Conservation (phyloP, 92 coral and sea anemone species). For the Phenganax marumi region DNA sequence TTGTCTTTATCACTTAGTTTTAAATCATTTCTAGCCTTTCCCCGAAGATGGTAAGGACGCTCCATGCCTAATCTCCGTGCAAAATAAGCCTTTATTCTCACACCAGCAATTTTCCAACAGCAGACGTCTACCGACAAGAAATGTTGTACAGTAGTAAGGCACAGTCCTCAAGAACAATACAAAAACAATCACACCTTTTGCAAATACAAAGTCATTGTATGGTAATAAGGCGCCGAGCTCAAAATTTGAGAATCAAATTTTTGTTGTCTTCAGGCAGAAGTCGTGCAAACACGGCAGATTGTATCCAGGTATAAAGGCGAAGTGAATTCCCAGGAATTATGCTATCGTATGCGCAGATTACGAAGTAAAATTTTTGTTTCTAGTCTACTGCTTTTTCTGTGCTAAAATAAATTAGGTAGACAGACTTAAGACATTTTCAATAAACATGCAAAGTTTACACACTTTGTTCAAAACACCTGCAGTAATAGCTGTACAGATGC, state of each 20-base stretch:
- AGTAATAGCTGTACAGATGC: too few species aligned
- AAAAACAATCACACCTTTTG: too few species aligned
- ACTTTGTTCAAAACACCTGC: not conserved
- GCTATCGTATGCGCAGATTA: not conserved
- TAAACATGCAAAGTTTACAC: conserved; percentile 7
- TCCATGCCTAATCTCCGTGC: not conserved
- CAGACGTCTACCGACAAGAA: too few species aligned
- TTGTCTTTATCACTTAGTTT: not conserved
- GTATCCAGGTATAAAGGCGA: not conserved
- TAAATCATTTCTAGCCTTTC: not conserved
- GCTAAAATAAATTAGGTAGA: not conserved
- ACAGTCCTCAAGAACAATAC: too few species aligned
- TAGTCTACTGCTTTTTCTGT: not conserved
- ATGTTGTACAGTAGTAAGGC: too few species aligned
- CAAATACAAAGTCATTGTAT: too few species aligned
- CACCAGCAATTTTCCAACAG: too few species aligned
- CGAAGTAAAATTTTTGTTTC: conserved; percentile 5
- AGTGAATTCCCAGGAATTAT: not conserved
- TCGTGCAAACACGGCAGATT: too few species aligned
- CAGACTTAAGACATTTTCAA: not conserved
- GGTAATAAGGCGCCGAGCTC: too few species aligned
- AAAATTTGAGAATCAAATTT: too few species aligned
- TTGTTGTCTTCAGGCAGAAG: too few species aligned
- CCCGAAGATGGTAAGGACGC: not conserved
- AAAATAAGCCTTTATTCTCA: too few species aligned